A percentile compares a stretch with the other conserved stretches of the same genome.
These are phyloP conservation scores for Polia nebulosa DNA, from an alignment of 2,888 invertebrate species.

Conservation along the genomic window DNA sequence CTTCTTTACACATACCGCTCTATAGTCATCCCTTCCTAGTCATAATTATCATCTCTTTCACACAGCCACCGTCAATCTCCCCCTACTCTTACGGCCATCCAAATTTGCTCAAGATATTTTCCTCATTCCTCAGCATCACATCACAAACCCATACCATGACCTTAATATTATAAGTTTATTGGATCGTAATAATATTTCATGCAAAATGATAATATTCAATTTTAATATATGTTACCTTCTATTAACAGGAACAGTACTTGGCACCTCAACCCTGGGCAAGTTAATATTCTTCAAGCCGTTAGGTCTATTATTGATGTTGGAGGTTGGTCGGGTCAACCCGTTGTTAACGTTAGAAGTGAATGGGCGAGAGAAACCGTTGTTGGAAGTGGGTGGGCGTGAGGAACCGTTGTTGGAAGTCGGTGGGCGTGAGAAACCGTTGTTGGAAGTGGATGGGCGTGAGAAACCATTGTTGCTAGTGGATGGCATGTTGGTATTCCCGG, in stretches of 20 bases:
- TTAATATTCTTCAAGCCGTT: constrained; percentile 61
- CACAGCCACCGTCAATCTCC: no score
- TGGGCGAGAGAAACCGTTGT: constrained; percentile 25
- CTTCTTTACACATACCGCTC: no score
- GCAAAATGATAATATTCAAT: not conserved
- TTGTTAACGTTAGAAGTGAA: constrained; percentile 40
- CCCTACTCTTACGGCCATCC: no score
- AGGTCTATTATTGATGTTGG: constrained; percentile 42
- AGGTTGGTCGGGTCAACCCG: constrained; percentile 14
- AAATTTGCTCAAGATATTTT: no score
- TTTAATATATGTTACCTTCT: constrained; percentile 31
- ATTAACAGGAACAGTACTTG: constrained; percentile 26
- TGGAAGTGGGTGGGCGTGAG: constrained; percentile 16
- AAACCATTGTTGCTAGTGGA: constrained; percentile 53
- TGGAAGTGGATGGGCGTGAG: constrained; percentile 26
- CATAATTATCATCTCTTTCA: no score
- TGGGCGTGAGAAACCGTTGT: constrained; percentile 26
- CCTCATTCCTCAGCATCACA: no score
- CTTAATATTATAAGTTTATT: no score
- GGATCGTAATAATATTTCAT: no score
- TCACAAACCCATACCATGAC: no score
- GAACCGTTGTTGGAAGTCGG: constrained; percentile 33
- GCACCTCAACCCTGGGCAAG: constrained; percentile 18
- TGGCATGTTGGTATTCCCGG: constrained; percentile 35
- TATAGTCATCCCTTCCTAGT: no score